phyloP scores from a whole-genome alignment of 1,140 invertebrate genomes.

The Sipha flava region DNA sequence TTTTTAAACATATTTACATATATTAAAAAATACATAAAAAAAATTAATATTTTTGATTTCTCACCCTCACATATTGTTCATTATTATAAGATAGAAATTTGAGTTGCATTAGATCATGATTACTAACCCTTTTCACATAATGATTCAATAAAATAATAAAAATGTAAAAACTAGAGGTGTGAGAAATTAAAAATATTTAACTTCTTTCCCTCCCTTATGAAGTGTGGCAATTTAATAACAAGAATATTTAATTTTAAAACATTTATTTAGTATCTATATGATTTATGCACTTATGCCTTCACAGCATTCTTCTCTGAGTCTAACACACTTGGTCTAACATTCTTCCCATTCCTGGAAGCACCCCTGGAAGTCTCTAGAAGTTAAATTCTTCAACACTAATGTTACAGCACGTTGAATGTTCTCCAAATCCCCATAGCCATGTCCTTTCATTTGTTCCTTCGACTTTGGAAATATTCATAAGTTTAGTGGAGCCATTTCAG shows the following conservation, averaged over 20 bases:
- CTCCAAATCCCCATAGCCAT: constrained; percentile 33
- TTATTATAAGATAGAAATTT: too few species aligned
- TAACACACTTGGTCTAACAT: background rate
- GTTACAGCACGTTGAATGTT: constrained; percentile 33
- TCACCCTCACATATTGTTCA: too few species aligned
- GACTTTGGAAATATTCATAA: constrained; percentile 39
- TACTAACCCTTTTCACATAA: too few species aligned
- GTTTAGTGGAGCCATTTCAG: constrained; percentile 39
- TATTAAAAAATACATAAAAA: too few species aligned
- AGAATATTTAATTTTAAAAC: background rate
- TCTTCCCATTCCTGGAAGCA: constrained; percentile 3
- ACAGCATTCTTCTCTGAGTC: background rate
- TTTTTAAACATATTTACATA: too few species aligned
- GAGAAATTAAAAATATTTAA: too few species aligned
- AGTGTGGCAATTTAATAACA: constrained; percentile 31
- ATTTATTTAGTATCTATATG: background rate
- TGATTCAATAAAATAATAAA: too few species aligned
- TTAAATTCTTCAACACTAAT: background rate
- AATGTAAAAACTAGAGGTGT: too few species aligned
- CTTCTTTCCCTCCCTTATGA: too few species aligned
- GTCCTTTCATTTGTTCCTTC: constrained; percentile 36
- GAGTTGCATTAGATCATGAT: too few species aligned
- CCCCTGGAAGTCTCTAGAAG: background rate
- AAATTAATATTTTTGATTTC: too few species aligned
- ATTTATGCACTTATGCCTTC: background rate